Evolutionary conservation across 2,113 vertebrate species (phyloP), one percentile per base, ranked within the genome.

Genomic region (Anthoscopus minutus): DNA sequence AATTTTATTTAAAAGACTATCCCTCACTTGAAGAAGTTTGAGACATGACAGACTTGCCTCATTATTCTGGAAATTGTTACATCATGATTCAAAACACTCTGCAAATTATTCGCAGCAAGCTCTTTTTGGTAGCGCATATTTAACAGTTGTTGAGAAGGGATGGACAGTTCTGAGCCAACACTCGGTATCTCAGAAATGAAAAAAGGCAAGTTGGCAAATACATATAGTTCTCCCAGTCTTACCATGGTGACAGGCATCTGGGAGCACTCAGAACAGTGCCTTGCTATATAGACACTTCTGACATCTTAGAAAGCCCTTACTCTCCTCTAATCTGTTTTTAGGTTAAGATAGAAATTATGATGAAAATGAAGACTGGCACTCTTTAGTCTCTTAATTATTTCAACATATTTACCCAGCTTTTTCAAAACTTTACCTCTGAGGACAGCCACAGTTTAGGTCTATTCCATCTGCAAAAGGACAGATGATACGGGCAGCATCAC

Each of bases 381-480:
- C 35, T 84, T 96, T 94, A 84, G 47, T 90, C 27, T 93, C 66
- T 85, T 80, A 93, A 86, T 94, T 62, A 87, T 80, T 95, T 88
- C 6, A 80, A 38, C 50, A 51, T 89, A 79, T 77, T 93, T 89
- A 82, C 61, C 13, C 45, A 79, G 53, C n/a, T 90, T 95, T 93
- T 96, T 92, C 69, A 95, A 61, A 92, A 85, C 38, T 90, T 98
- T 98, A 98, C 99, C 99, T 99, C 96, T 99, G 99, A 88, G 99
- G 99, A 93, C 99, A 99, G 91, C 99, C 99, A 96, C 99, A 99
- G 97, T 99, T 99, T 38, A 99, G 97, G 96, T 99, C 99, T 97
- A 99, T 98, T 79, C 99, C 99, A 90, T 99, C 98, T 47, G 99
- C 99, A 92, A 99, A 99, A 86, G 99, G 99, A 57, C 98, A 98